These are phyloP conservation scores for Aegithalos caudatus DNA, from an alignment of 2,113 vertebrate genomes.

Conservation along the genomic window DNA sequence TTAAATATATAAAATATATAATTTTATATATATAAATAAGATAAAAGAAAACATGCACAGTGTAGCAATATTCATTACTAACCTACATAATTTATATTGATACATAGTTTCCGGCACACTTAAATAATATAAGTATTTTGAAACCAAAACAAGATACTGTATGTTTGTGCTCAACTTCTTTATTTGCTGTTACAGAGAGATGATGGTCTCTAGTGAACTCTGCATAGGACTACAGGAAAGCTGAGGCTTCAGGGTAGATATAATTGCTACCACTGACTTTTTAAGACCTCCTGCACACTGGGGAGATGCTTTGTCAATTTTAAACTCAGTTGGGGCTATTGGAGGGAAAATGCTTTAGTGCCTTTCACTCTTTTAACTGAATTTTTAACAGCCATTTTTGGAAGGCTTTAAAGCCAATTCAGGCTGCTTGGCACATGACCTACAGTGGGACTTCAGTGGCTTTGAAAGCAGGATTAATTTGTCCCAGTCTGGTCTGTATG, in stretches of 20 bases:
- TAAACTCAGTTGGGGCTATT: not conserved
- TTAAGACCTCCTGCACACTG: not conserved
- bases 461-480: not conserved
- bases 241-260: not conserved
- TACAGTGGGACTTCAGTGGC: not conserved
- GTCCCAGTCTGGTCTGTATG: fast-evolving
- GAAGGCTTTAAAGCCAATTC: not conserved
- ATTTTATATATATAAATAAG: not conserved
- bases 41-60: not conserved
- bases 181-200: not conserved
- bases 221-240: not conserved
- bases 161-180: not conserved
- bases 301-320: not conserved
- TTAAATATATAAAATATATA: not conserved
- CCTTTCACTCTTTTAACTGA: not conserved
- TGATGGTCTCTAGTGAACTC: not conserved
- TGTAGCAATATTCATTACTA: not conserved
- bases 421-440: not conserved
- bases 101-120: not conserved
- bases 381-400: not conserved
- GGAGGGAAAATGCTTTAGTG: not conserved
- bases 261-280: not conserved
- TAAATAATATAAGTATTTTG: not conserved
- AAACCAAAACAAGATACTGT: not conserved
- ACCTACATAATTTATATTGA: not conserved